phyloP scores from a whole-genome alignment of 1,140 invertebrate species.

The Drosophila parabipectinata region DNA sequence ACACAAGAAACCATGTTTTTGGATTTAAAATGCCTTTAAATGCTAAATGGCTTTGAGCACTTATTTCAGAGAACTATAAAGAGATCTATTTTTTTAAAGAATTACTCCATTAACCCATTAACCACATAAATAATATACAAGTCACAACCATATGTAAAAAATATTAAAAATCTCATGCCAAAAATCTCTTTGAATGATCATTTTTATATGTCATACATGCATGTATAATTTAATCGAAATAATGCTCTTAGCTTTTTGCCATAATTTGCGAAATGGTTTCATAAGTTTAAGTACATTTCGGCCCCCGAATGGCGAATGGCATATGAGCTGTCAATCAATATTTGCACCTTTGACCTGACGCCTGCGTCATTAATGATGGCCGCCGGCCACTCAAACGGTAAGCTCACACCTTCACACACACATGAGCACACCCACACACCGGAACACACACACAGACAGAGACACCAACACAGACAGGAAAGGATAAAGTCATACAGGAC shows the following conservation, averaged over 20 bases:
- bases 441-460: neutral
- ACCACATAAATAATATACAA: too few species aligned
- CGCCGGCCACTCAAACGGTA: slow-evolving; percentile 18
- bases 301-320: neutral
- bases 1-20: neutral
- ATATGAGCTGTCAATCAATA: slow-evolving; percentile 36
- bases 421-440: neutral
- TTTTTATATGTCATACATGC: too few species aligned
- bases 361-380: slow-evolving; percentile 43
- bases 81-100: too few species aligned
- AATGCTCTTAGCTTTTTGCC: neutral
- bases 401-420: slow-evolving; percentile 32
- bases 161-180: too few species aligned
- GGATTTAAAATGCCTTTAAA: neutral
- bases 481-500: neutral
- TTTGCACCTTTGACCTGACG: slow-evolving; percentile 47
- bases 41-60: too few species aligned
- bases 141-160: too few species aligned
- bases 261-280: slow-evolving; percentile 2
- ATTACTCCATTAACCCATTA: too few species aligned
- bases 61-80: too few species aligned
- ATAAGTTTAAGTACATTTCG: slow-evolving; percentile 2
- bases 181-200: too few species aligned
- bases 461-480: neutral
- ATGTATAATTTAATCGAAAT: neutral